These are phyloP conservation scores for Philotrypesis tridentata DNA, from an alignment of 1,140 invertebrate species.

Conservation along the genomic window DNA sequence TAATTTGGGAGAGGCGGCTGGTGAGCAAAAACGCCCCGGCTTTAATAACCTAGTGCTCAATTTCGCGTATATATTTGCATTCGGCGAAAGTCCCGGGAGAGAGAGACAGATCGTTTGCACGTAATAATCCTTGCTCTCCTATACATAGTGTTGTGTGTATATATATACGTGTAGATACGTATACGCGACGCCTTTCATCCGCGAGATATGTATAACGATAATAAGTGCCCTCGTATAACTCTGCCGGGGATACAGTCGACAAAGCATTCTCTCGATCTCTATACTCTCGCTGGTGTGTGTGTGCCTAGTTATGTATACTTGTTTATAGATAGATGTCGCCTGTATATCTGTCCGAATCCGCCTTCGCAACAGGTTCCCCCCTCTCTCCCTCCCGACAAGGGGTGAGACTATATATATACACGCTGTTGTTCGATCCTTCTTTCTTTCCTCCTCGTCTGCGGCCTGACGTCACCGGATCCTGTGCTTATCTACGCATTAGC, in stretches of 20 bases:
- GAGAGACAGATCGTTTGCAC: neutral
- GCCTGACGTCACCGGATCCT: neutral
- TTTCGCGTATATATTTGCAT: too few relatives aligned
- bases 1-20: too few relatives aligned
- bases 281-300: neutral
- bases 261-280: too few relatives aligned
- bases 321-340: too few relatives aligned
- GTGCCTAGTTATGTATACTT: neutral
- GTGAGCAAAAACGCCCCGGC: too few relatives aligned
- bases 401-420: too few relatives aligned
- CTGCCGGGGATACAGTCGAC: too few relatives aligned
- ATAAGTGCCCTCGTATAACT: neutral
- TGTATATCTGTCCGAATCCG: constrained; percentile 21
- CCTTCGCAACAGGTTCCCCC: constrained; percentile 34
- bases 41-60: too few relatives aligned
- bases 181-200: neutral
- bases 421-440: neutral
- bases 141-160: too few relatives aligned
- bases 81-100: too few relatives aligned
- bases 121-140: neutral
- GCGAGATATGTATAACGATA: too few relatives aligned
- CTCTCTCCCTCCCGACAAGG: neutral
- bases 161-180: too few relatives aligned
- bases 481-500: neutral
- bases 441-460: neutral